Conservation (phyloP, 2,797 vertebrate genomes). For the Picus viridis region DNA sequence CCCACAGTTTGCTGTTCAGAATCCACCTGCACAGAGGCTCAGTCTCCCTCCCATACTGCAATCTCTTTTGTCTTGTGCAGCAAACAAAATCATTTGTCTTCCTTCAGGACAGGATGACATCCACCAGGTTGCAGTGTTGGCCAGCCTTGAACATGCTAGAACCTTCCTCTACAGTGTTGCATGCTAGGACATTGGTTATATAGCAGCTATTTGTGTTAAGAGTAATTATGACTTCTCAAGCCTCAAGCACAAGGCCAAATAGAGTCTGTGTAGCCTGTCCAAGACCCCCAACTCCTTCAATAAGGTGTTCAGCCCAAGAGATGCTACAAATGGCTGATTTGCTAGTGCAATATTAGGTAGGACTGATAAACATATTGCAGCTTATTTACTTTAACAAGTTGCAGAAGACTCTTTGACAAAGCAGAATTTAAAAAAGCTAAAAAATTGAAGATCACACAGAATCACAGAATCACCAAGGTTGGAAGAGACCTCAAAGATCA, state of each 20-base stretch:
- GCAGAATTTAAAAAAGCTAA: neutral
- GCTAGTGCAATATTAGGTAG: neutral
- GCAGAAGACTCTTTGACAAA: neutral
- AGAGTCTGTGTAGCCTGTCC: neutral
- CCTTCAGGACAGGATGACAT: neutral
- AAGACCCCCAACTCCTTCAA: neutral
- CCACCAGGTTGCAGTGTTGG: neutral
- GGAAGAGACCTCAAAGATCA: no score
- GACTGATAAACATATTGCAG: neutral
- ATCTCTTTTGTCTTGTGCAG: neutral
- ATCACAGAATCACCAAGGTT: no score
- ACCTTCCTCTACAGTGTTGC: neutral
- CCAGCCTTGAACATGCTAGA: neutral
- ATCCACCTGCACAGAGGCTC: neutral
- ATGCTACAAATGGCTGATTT: neutral
- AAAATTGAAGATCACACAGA: neutral
- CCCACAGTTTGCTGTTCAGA: accelerated
- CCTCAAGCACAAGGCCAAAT: neutral
- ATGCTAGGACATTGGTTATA: neutral
- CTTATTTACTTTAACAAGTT: neutral
- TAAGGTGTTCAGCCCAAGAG: neutral
- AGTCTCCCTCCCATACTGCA: neutral
- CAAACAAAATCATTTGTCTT: neutral
- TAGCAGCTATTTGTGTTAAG: neutral
- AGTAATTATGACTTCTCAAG: neutral